These are phyloP conservation scores for Alloscopus bannaensis DNA, from an alignment of 2,888 invertebrate genomes.

Conservation along the genomic window DNA sequence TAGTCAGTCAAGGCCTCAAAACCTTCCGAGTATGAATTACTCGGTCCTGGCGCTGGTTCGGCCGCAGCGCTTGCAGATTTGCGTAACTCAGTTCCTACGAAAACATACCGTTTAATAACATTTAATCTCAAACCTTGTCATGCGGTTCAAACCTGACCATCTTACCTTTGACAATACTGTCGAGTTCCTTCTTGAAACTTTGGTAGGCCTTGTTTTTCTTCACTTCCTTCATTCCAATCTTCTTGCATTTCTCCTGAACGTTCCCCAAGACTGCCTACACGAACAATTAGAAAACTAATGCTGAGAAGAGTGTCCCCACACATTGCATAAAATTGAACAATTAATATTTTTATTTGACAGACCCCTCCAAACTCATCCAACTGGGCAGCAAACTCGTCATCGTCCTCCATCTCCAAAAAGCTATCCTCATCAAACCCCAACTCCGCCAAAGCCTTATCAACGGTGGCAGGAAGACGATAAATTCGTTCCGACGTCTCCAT, in stretches of 20 bases:
- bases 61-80: background rate
- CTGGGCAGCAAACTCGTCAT: background rate
- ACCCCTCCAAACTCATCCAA: slow-evolving; percentile 15
- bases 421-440: no score
- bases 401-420: slow-evolving; percentile 23
- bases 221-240: background rate
- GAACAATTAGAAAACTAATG: background rate
- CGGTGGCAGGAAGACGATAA: background rate
- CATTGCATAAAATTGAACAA: background rate
- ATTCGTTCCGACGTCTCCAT: background rate
- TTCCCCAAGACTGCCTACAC: background rate
- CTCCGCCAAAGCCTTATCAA: no score
- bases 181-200: background rate
- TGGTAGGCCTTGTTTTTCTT: background rate
- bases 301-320: background rate
- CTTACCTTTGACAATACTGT: background rate
- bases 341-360: background rate
- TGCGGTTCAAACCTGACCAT: background rate
- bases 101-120: background rate
- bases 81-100: background rate
- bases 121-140: background rate
- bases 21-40: slow-evolving; percentile 9
- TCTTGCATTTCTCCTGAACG: background rate
- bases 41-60: background rate
- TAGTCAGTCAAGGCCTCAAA: slow-evolving; percentile 18